These are phyloP conservation scores for Drosophila recens DNA, from an alignment of 2,888 invertebrate species.

Conservation along the genomic window DNA sequence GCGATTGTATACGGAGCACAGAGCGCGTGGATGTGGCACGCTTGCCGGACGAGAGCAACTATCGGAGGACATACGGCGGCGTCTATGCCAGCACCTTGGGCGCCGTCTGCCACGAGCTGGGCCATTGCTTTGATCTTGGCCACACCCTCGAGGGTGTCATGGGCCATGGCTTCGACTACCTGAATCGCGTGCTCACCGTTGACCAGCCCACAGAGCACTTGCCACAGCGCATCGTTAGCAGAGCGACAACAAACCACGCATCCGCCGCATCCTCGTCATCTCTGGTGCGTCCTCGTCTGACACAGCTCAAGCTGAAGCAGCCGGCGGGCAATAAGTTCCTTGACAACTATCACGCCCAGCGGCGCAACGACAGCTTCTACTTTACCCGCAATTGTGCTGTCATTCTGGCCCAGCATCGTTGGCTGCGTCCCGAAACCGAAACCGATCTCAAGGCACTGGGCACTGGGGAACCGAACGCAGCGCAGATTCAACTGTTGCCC, in stretches of 20 bases:
- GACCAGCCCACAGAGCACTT: constrained; percentile 86
- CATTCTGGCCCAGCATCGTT: constrained; percentile 83
- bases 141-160: constrained; percentile 96
- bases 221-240: constrained; percentile 79
- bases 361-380: constrained; percentile 82
- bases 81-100: constrained; percentile 96
- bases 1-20: constrained; percentile 85
- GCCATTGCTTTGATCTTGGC: constrained; percentile 96
- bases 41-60: constrained; percentile 96
- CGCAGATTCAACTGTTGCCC: constrained; percentile 42
- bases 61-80: constrained; percentile 93
- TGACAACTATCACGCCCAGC: constrained; percentile 83
- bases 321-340: constrained; percentile 64
- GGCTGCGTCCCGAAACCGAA: constrained; percentile 68
- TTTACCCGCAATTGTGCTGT: constrained; percentile 83
- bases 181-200: constrained; percentile 91
- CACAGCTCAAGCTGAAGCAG: constrained; percentile 75
- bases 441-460: not conserved
- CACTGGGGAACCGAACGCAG: not conserved
- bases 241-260: constrained; percentile 1
- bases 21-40: constrained; percentile 89
- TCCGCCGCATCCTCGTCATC: not conserved
- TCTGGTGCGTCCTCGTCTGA: constrained; percentile 71
- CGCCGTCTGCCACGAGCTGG: constrained; percentile 95
- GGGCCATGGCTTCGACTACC: constrained; percentile 95